These are phyloP conservation scores for Rhagium mordax DNA, from an alignment of 2,888 invertebrate genomes.

Conservation along the genomic window DNA sequence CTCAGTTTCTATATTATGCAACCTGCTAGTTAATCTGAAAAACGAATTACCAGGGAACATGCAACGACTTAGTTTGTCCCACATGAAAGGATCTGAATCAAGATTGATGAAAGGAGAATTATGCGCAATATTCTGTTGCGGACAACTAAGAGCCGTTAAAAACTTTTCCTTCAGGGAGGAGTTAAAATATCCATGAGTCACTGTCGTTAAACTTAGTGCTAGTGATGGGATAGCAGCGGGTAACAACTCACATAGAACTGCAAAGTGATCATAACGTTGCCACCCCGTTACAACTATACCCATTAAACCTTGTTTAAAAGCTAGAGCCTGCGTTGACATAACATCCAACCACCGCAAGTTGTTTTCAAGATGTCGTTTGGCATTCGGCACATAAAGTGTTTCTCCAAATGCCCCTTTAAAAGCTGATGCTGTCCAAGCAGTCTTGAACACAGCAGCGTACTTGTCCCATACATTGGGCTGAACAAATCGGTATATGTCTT, in stretches of 20 bases:
- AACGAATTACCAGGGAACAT: conserved; percentile 77
- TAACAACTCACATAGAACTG: conserved; percentile 79
- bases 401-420: conserved; percentile 84
- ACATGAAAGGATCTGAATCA: conserved; percentile 75
- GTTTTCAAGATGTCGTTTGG: conserved; percentile 80
- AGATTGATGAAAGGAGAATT: conserved; percentile 73
- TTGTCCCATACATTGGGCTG: conserved; percentile 77
- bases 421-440: conserved; percentile 83
- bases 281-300: conserved; percentile 74
- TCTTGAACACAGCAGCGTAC: conserved; percentile 78
- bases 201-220: conserved; percentile 75
- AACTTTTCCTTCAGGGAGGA: conserved; percentile 70
- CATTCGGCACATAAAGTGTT: conserved; percentile 78
- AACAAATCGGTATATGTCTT: conserved; percentile 76
- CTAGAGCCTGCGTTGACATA: conserved; percentile 74
- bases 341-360: conserved; percentile 80
- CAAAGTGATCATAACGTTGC: conserved; percentile 81
- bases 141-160: conserved; percentile 73
- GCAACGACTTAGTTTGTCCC: conserved; percentile 76
- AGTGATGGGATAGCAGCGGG: conserved; percentile 78
- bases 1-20: conserved; percentile 69
- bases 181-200: conserved; percentile 76
- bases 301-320: conserved; percentile 71
- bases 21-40: conserved; percentile 70
- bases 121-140: conserved; percentile 61